Evolutionary conservation across 2,888 invertebrate genomes (phyloP), one percentile per base, ranked within the genome.

Genomic region (Drosophila anomalata): DNA sequence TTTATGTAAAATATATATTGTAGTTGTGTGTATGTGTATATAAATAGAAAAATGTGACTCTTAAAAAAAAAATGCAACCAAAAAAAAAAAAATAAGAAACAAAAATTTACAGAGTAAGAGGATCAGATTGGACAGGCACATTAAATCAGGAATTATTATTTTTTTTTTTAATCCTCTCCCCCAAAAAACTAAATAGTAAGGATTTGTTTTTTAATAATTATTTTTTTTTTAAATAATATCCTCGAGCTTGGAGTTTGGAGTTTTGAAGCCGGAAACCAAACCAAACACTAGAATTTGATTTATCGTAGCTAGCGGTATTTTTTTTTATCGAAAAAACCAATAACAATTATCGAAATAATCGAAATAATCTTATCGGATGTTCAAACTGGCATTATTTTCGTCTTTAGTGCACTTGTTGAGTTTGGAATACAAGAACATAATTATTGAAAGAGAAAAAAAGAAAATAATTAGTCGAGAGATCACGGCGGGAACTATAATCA

Each of bases 401-500:
- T 78, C 67, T 69, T 41, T 61, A 60, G 58, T 80, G 75, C 85
- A 84, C 84, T 78, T 84, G 79, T 79, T 79, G 69, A 67, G 73
- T 79, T 85, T 69, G 57, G 36, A 48, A 71, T 53, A 50, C 33
- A 59, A 14, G 36, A 58, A 20, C 31, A 33, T 36, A 36, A n/a
- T 36, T 9, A 53, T 47, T 9, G 17, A 33, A 3, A 50, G 9
- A 12, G 20, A 17, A 33, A 22, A n/a, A 33, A 46, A 46, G 31
- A 36, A 36, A 44, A 51, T 63, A 63, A 51, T 20, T 41, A 24
- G 24, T 52, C 36, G 46, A 52, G 29, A 20, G 41, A 68, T 73
- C 46, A 31, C 50, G 42, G 46, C 51, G 44, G 29, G 20, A 63
- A 39, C 66, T 86, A 76, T 79, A 69, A 70, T 55, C 66, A 66